A percentile compares a stretch with the other conserved stretches of the same genome.
Conservation (phyloP, 2,113 vertebrate genomes). For the Pyxicephalus adspersus region DNA sequence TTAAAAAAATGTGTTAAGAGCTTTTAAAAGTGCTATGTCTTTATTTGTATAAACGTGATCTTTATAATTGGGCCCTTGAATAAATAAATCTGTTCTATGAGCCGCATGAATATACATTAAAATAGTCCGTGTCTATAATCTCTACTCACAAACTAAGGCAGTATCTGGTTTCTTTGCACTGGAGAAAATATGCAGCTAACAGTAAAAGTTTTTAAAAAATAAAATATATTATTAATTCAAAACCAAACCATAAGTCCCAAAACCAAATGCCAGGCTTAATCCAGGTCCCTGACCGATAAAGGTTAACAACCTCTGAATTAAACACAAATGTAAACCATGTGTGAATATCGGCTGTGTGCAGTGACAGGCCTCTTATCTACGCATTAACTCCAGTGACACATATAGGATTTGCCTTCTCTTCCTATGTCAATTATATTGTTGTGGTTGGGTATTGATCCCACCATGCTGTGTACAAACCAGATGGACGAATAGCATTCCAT, state of each 20-base stretch:
- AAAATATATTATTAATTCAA: constrained; percentile 35
- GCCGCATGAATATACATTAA: too few relatives aligned
- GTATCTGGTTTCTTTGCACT: too few relatives aligned
- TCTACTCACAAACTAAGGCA: too few relatives aligned
- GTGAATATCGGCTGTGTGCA: constrained; percentile 6
- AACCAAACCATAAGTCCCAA: constrained; percentile 4
- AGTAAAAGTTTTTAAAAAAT: constrained; percentile 11
- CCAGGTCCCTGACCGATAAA: constrained; percentile 26
- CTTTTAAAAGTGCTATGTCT: too few relatives aligned
- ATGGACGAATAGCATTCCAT: background rate
- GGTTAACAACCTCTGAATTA: constrained; percentile 39
- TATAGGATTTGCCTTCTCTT: background rate
- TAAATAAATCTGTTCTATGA: too few relatives aligned
- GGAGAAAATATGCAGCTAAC: background rate
- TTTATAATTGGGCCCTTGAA: too few relatives aligned
- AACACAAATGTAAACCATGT: constrained; percentile 27
- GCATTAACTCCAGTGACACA: constrained; percentile 20
- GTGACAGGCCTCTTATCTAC: constrained; percentile 34
- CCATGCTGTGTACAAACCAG: background rate
- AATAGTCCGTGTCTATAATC: too few relatives aligned
- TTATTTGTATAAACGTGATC: too few relatives aligned
- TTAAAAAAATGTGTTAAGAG: too few relatives aligned
- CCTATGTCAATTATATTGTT: background rate
- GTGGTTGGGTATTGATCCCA: background rate
- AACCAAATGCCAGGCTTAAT: constrained; percentile 18